A percentile compares a stretch with the other conserved stretches of the same genome.
These are phyloP conservation scores for Pteromalus puparum DNA, from an alignment of 1,140 invertebrate species.

Conservation along the genomic window DNA sequence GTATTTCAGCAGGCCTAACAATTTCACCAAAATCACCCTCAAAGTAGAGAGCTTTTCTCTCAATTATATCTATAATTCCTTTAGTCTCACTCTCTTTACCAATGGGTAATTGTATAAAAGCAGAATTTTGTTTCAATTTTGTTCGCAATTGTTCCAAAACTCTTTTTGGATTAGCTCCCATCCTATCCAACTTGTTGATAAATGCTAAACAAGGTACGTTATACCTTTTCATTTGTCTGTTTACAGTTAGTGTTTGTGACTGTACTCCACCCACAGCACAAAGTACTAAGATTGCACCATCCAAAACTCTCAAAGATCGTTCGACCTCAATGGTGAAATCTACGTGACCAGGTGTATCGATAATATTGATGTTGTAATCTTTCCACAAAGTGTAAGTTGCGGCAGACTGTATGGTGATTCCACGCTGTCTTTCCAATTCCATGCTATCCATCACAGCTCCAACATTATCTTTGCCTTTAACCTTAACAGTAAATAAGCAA, in stretches of 20 bases:
- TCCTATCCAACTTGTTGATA: constrained; percentile 98
- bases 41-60: constrained; percentile 94
- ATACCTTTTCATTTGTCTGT: constrained; percentile 97
- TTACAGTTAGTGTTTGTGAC: constrained; percentile 98
- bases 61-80: constrained; percentile 94
- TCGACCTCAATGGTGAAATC: constrained; percentile 99
- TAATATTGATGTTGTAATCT: constrained; percentile 98
- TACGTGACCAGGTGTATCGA: constrained; percentile 99
- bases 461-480: constrained; percentile 98
- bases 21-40: constrained; percentile 91
- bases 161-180: constrained; percentile 88
- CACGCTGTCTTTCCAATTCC: constrained; percentile 98
- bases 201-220: constrained; percentile 98
- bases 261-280: constrained; percentile 99
- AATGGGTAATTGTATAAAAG: constrained; percentile 97
- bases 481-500: constrained; percentile 74
- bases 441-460: constrained; percentile 99
- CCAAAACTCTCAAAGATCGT: constrained; percentile 95
- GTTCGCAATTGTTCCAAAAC: constrained; percentile 84
- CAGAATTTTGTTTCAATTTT: constrained; percentile 96
- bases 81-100: constrained; percentile 91
- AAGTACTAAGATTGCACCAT: constrained; percentile 96
- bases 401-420: constrained; percentile 99
- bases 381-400: constrained; percentile 99
- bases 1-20: constrained; percentile 91